Conservation (phyloP, 2,888 invertebrate species). For the Lepidocyrtinus sp. region DNA sequence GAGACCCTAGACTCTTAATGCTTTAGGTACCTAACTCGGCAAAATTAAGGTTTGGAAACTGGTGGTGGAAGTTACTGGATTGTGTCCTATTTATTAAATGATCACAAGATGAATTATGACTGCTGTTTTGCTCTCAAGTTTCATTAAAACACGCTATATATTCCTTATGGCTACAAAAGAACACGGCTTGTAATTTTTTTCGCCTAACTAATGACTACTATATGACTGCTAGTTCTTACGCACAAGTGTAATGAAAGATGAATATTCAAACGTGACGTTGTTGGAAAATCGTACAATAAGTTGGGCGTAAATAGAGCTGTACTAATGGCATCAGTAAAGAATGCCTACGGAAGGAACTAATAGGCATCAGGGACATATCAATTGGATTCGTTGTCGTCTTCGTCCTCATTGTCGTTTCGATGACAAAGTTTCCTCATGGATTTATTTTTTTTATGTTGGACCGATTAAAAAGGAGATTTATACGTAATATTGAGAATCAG, state of each 20-base stretch:
- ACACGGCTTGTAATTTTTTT: too few species aligned
- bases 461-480: conserved; percentile 58
- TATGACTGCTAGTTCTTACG: too few species aligned
- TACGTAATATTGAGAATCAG: conserved; percentile 44
- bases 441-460: conserved; percentile 40
- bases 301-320: not conserved
- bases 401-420: conserved; percentile 6
- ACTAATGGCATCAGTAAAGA: not conserved
- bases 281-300: too few species aligned
- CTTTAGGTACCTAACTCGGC: too few species aligned
- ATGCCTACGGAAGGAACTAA: conserved; percentile 23
- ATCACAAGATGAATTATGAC: conserved; percentile 50
- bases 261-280: too few species aligned
- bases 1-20: too few species aligned
- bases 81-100: conserved; percentile 55
- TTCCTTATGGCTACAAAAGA: too few species aligned
- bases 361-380: conserved; percentile 39
- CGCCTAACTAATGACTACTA: too few species aligned
- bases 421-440: conserved; percentile 44
- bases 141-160: too few species aligned
- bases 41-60: too few species aligned
- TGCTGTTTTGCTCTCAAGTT: conserved; percentile 2
- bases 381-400: conserved; percentile 46
- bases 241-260: too few species aligned
- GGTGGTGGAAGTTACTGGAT: conserved; percentile 37